Base-by-base conservation (phyloP, 2,888 invertebrate species). In the Tholera decimalis region DNA sequence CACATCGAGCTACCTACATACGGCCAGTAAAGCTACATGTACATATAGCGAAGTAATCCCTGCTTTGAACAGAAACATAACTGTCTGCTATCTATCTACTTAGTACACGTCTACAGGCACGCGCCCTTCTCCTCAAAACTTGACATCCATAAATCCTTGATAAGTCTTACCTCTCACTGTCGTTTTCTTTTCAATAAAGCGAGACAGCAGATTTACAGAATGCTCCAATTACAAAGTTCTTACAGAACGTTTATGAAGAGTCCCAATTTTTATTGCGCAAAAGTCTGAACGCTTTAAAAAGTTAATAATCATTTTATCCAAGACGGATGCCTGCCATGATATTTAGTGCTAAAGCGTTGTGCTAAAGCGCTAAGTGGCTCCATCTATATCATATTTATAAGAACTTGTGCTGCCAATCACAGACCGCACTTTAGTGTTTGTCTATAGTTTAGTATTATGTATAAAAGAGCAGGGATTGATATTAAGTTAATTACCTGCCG, bases 401-500 rank as follows among this genome's bases (percentile, higher is more conserved):
- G n/a, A 71, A 78, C 33, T 67, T 72, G 72, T 39, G 50, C 58
- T 62, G 65, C 49, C 72, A 71, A 70, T 73, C 61, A 73, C 53
- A 65, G 54, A 54, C 49, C 49, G 39, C 51, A 35, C 53, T 68
- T 68, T 71, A 65, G 54, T 75, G 64, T 77, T 74, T 77, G 63
- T 65, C 65, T 70, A 72, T 70, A 78, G 68, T 80, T 76, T 76
- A 82, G 83, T 86, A 83, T 85, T 80, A 83, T 88, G 82, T 88
- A 85, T 86, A 88, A 86, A 87, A 88, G 83, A 87, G 86, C 89
- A 85, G 84, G 87, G 89, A 91, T 91, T 91, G 91, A 92, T 93
- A 94, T 94, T 93, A 91, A 92, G 89, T 92, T 94, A 94, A 94
- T 94, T 94, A 94, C 94, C 93, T 94, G 92, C 85, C 90, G 89